These are phyloP conservation scores for Actinernus sp. DNA, from an alignment of 92 coral and sea anemone species.

Conservation along the genomic window DNA sequence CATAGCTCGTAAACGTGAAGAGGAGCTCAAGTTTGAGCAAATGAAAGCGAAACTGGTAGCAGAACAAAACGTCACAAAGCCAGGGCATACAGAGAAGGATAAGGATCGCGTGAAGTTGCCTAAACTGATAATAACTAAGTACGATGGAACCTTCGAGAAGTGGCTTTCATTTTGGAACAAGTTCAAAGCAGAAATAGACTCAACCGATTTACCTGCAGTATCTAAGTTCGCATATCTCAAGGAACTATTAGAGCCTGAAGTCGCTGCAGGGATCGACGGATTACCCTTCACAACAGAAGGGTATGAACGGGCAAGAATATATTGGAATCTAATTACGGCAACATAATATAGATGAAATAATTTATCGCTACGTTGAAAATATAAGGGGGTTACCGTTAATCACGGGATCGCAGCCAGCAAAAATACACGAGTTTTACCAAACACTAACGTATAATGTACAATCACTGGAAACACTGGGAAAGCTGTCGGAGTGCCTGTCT, in stretches of 20 bases:
- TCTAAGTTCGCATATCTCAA: conserved; percentile 8
- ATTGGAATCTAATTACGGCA: neutral
- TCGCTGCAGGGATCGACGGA: neutral
- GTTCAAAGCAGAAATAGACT: conserved; percentile 23
- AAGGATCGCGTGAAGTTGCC: conserved; percentile 12
- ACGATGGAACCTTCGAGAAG: conserved; percentile 11
- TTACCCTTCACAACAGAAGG: conserved; percentile 1
- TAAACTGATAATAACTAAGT: conserved; percentile 8
- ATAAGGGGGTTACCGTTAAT: conserved; percentile 26
- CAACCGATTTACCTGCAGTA: conserved; percentile 1
- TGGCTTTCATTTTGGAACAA: conserved; percentile 16
- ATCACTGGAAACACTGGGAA: conserved; percentile 58
- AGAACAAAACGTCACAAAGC: too few species aligned
- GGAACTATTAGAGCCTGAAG: conserved; percentile 1
- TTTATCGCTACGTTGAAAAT: conserved; percentile 25
- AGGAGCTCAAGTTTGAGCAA: conserved; percentile 35
- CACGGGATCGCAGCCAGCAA: conserved; percentile 26
- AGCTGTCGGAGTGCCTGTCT: conserved; percentile 45
- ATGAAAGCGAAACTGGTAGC: too few species aligned
- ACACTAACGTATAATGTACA: conserved; percentile 52
- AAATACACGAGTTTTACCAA: conserved; percentile 56
- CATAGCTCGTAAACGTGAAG: conserved; percentile 27
- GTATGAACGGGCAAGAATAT: conserved; percentile 1
- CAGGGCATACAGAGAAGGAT: neutral
- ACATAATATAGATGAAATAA: conserved; percentile 42